These are phyloP conservation scores for Fabriciana adippe DNA, from an alignment of 2,888 invertebrate genomes.

Conservation along the genomic window DNA sequence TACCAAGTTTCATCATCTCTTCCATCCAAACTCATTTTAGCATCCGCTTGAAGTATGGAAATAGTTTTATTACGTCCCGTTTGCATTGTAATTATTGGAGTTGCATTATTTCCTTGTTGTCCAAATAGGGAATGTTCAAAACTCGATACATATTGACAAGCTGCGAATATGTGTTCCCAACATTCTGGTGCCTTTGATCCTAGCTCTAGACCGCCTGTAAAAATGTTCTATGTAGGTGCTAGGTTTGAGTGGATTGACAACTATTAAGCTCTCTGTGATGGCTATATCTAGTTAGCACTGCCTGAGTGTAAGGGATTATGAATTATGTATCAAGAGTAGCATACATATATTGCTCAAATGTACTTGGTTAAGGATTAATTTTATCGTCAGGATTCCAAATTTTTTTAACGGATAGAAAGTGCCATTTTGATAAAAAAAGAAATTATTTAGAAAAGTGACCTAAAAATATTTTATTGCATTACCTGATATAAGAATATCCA, in stretches of 20 bases:
- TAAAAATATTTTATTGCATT: slow-evolving; percentile 42
- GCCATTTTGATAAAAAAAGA: too few species aligned
- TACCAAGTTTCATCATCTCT: slow-evolving; percentile 90
- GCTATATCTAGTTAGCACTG: too few species aligned
- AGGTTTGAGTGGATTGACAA: too few species aligned
- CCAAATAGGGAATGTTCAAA: slow-evolving; percentile 95
- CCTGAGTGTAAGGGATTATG: too few species aligned
- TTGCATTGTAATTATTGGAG: slow-evolving; percentile 85
- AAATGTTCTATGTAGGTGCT: not conserved
- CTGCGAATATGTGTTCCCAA: slow-evolving; percentile 97
- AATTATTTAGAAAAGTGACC: too few species aligned
- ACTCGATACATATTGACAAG: slow-evolving; percentile 95
- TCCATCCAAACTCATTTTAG: slow-evolving; percentile 77
- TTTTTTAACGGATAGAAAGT: too few species aligned
- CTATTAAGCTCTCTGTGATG: too few species aligned
- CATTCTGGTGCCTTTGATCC: slow-evolving; percentile 96
- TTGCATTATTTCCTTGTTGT: slow-evolving; percentile 87
- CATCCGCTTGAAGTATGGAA: slow-evolving; percentile 82
- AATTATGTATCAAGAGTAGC: too few species aligned
- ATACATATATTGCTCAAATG: too few species aligned
- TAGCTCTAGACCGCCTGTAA: slow-evolving; percentile 89
- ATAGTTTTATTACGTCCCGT: slow-evolving; percentile 84
- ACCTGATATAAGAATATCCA: slow-evolving; percentile 93
- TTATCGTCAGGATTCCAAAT: too few species aligned
- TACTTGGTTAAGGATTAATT: too few species aligned